Percentiles rank a stretch among this genome's conserved stretches.
phyloP scores from a whole-genome alignment of 2,113 vertebrate genomes.

The Hyla sarda region DNA sequence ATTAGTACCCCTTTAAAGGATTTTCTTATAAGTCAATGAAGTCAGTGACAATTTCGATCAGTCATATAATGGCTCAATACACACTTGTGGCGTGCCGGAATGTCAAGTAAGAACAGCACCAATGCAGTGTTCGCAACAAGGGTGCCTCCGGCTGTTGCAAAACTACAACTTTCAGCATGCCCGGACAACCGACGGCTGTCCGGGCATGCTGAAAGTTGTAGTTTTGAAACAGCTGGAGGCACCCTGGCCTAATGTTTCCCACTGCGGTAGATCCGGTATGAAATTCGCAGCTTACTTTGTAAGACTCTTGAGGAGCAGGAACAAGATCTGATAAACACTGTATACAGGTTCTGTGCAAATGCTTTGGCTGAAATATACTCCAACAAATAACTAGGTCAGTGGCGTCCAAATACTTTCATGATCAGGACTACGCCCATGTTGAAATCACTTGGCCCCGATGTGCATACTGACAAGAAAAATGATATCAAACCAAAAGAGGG shows the following conservation, averaged over 20 bases:
- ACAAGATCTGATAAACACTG: neutral
- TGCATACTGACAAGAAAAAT: neutral
- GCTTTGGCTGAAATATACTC: neutral
- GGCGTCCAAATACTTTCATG: neutral
- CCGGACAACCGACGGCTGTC: no score
- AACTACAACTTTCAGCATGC: no score
- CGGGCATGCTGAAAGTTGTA: no score
- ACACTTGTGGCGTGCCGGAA: no score
- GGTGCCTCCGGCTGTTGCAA: no score
- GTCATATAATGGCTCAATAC: no score
- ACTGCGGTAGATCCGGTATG: neutral
- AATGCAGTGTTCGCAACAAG: no score
- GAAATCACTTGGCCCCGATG: neutral
- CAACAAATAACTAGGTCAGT: neutral
- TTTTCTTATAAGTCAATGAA: no score
- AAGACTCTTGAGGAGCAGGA: neutral
- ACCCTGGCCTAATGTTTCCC: neutral
- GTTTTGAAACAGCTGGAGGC: no score
- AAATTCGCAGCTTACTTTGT: neutral
- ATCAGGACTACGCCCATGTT: neutral
- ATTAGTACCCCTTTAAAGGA: no score
- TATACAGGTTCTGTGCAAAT: neutral
- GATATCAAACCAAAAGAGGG: neutral
- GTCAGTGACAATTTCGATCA: no score
- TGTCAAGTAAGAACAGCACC: no score